Conservation (phyloP, 64 coral and sea anemone genomes). For the Astreopora myriophthalma region DNA sequence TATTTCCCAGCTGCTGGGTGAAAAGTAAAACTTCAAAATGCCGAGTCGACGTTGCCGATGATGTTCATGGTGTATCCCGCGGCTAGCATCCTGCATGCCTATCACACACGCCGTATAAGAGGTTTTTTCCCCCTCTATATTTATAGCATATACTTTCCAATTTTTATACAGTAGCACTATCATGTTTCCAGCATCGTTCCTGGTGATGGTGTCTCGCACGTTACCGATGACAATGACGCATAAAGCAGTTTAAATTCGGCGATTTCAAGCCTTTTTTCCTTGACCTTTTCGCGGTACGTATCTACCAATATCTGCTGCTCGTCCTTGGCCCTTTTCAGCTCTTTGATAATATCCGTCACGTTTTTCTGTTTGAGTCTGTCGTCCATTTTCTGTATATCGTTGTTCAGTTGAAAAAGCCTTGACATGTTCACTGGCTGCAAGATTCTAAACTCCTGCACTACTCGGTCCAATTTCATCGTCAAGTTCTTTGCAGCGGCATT, state of each 20-base stretch:
- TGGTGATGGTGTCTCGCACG: slow-evolving; percentile 22
- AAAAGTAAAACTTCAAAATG: too few species aligned
- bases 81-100: neutral
- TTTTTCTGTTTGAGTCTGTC: slow-evolving; percentile 50
- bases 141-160: neutral
- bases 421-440: slow-evolving; percentile 72
- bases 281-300: slow-evolving; percentile 60
- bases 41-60: too few species aligned
- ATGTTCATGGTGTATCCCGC: too few species aligned
- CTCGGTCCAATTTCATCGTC: slow-evolving; percentile 2
- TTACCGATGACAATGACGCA: slow-evolving; percentile 42
- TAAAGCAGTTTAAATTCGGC: slow-evolving; percentile 68
- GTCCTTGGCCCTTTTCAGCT: slow-evolving; percentile 53
- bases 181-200: neutral
- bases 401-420: slow-evolving; percentile 58
- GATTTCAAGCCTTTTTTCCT: slow-evolving; percentile 47
- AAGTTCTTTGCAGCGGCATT: slow-evolving; percentile 28
- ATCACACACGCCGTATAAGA: neutral
- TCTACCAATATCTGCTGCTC: slow-evolving; percentile 68
- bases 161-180: neutral
- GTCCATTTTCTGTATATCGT: slow-evolving; percentile 55
- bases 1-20: too few species aligned
- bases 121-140: too few species aligned
- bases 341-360: slow-evolving; percentile 34
- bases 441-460: slow-evolving; percentile 46